Base-by-base conservation (phyloP, 2,113 vertebrate species). In the Agelaius tricolor region DNA sequence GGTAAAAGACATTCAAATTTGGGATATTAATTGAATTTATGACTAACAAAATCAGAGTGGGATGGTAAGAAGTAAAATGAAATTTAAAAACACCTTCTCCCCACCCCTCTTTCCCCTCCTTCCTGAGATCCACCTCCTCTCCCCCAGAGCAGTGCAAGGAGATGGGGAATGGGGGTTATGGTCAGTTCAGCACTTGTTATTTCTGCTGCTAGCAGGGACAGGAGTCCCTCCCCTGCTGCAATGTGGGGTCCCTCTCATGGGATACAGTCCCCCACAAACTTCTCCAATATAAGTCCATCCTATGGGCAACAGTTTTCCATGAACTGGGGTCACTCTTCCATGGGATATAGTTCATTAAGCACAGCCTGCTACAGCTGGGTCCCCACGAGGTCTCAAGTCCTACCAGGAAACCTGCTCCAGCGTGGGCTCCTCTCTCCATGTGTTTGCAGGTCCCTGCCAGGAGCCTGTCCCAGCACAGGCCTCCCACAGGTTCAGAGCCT, bases 371-470 rank as follows among this genome's bases (percentile, higher is more conserved):
- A 35, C 16, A 35, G 31, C 0, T 62, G 57, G 47, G 33, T 31
- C 37, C 6, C 33, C 46, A 52, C 0, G 0, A 16, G 15, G 6
- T 62, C 27, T 31, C 46, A 44, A 26, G 15, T 52, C 26, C 31
- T 52, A 16, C 11, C 67, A 62, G 54, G 3, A 52, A 52, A 72
- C 20, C 31, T 37, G 52, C 65, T 58, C 43, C 43, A 41, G 23
- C 1, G 0, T 49, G n/a, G 43, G 54, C 28, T 59, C 18, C 54
- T 68, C 54, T 49, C 65, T 49, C 43, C 35, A 14, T 49, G 9
- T 31, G 35, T 69, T 44, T 41, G 35, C 30, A 59, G 35, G 30
- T 59, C 18, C 18, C 35, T 82, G 44, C 23, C 23, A 49, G 35
- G 54, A 82, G 43, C 23, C 22, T 68, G 27, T 33, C 26, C 14